Evolutionary conservation across 1,140 invertebrate species (phyloP).

Genomic region (Drosophila rhopaloa): DNA sequence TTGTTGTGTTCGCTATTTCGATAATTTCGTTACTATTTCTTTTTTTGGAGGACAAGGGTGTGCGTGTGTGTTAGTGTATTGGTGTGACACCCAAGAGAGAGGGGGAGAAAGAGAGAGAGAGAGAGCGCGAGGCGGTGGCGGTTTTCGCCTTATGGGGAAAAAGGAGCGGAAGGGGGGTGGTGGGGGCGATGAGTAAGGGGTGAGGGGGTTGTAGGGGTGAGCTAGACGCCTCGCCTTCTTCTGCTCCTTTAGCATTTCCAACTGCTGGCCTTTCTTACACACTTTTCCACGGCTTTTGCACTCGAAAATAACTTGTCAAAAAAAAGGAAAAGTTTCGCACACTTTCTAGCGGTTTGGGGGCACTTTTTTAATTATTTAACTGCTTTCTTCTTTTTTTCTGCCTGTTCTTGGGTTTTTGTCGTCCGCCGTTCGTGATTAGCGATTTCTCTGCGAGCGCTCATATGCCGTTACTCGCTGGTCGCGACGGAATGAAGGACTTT

Average conservation of each 20-base stretch:
- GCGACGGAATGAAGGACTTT: constrained; percentile 84
- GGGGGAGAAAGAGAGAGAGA: background rate
- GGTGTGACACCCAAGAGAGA: constrained; percentile 31
- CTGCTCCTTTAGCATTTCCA: constrained; percentile 9
- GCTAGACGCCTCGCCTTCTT: constrained; percentile 75
- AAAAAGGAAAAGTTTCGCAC: constrained; percentile 1
- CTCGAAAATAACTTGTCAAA: constrained; percentile 62
- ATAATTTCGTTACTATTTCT: constrained; percentile 25
- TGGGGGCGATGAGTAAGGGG: background rate
- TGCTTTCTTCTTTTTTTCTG: constrained; percentile 4
- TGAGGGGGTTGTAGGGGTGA: background rate
- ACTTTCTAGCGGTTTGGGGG: constrained; percentile 5
- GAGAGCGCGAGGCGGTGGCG: constrained; percentile 23
- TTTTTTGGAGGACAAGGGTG: constrained; percentile 35
- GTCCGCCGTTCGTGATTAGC: constrained; percentile 68
- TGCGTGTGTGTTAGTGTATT: constrained; percentile 32
- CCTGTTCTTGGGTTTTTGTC: constrained; percentile 37
- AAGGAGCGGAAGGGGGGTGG: background rate
- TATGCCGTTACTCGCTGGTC: constrained; percentile 84
- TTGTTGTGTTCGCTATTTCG: constrained; percentile 41
- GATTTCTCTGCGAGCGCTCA: constrained; percentile 76
- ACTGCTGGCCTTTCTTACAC: constrained; percentile 21
- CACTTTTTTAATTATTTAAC: constrained; percentile 14
- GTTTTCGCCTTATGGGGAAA: constrained; percentile 20
- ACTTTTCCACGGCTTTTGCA: constrained; percentile 49